phyloP scores from a whole-genome alignment of 2,888 invertebrate genomes.

The Microchrysa polita region DNA sequence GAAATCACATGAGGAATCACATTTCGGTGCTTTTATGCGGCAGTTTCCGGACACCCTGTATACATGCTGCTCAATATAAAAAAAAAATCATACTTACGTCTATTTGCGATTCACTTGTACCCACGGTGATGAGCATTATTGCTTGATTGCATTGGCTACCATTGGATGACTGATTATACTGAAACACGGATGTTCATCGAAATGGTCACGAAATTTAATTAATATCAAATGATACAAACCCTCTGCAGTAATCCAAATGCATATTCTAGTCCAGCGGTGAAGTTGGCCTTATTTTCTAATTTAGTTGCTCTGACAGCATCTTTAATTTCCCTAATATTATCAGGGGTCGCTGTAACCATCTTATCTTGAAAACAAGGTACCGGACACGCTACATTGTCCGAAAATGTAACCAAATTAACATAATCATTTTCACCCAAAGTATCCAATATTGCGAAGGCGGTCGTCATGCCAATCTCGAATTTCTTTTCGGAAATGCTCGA shows the following conservation, averaged over 20 bases:
- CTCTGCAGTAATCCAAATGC: slow-evolving; percentile 92
- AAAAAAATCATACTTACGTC: slow-evolving; percentile 66
- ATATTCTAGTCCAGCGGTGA: slow-evolving; percentile 89
- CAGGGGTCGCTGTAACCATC: slow-evolving; percentile 85
- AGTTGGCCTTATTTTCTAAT: slow-evolving; percentile 85
- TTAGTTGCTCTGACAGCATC: slow-evolving; percentile 78
- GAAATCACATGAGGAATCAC: too few relatives aligned
- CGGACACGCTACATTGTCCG: slow-evolving; percentile 82
- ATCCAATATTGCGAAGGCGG: slow-evolving; percentile 88
- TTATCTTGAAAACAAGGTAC: slow-evolving; percentile 91
- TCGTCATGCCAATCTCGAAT: slow-evolving; percentile 86
- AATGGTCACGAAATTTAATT: slow-evolving; percentile 58
- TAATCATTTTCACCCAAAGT: slow-evolving; percentile 97
- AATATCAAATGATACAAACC: slow-evolving; percentile 73
- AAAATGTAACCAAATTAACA: slow-evolving; percentile 93
- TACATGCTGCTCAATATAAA: too few relatives aligned
- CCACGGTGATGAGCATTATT: slow-evolving; percentile 96
- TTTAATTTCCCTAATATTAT: slow-evolving; percentile 83
- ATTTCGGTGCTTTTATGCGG: too few relatives aligned
- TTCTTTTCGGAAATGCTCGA: slow-evolving; percentile 88
- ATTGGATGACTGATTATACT: slow-evolving; percentile 84
- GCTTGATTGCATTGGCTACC: slow-evolving; percentile 98
- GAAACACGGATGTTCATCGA: slow-evolving; percentile 53
- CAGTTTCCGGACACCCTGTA: too few relatives aligned
- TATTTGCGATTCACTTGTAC: slow-evolving; percentile 77